Percentiles rank a stretch among this genome's conserved stretches.
These are phyloP conservation scores for Aegotheles bennettii DNA, from an alignment of 2,113 vertebrate genomes.

Conservation along the genomic window DNA sequence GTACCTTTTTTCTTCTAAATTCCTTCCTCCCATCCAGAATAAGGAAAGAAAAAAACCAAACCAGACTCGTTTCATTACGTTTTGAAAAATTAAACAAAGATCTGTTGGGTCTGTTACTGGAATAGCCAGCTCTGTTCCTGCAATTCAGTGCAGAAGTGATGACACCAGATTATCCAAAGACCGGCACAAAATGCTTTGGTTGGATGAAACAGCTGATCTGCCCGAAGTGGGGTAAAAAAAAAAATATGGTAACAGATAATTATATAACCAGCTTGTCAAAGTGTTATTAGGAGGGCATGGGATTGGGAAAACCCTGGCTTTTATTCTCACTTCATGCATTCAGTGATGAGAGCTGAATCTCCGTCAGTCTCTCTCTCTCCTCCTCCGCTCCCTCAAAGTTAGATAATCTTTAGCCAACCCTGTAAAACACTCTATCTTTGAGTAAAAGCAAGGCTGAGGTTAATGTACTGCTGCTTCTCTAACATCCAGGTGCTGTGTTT, in stretches of 20 bases:
- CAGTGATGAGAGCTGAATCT: conserved; percentile 29
- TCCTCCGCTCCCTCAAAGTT: neutral
- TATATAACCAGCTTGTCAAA: conserved; percentile 55
- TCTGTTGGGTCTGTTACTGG: neutral
- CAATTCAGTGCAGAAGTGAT: neutral
- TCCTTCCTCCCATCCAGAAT: neutral
- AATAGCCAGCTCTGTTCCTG: neutral
- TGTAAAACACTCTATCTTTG: neutral
- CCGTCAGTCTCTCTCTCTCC: neutral
- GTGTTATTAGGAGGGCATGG: conserved; percentile 19
- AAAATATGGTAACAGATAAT: conserved; percentile 13
- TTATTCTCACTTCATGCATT: conserved; percentile 37
- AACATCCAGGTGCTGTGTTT: neutral
- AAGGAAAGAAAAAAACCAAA: neutral
- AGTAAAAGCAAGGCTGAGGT: conserved; percentile 7
- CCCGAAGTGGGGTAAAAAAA: neutral
- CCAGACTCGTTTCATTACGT: neutral
- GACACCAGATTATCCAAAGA: conserved; percentile 14
- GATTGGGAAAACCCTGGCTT: conserved; percentile 22
- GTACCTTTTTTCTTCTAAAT: neutral
- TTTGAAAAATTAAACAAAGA: neutral
- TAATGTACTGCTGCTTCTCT: neutral
- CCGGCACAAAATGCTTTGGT: neutral
- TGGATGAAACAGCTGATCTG: conserved; percentile 5
- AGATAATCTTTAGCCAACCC: conserved; percentile 37